Evolutionary conservation across 2,113 vertebrate species (phyloP), one percentile per base, ranked within the genome.

Genomic region (Stercorarius parasiticus): DNA sequence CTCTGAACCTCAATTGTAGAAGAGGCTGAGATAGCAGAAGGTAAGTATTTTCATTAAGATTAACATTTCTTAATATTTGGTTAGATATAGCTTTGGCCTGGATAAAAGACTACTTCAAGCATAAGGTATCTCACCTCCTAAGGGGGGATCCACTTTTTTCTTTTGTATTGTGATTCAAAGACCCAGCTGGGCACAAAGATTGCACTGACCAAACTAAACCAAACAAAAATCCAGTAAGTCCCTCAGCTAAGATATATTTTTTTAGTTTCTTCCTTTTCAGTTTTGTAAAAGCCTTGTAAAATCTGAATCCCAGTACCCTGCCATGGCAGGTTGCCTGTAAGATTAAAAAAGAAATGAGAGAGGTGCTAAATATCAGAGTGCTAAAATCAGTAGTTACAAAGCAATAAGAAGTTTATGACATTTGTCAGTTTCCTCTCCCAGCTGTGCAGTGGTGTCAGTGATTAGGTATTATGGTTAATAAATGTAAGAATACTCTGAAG

Each of bases 391-490:
- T 62, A 55, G 25, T 58, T 73, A 29, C 5, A 2, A 83, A 87
- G 43, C 11, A 36, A 65, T 55, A 53, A 71, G 83, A 92, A 14
- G 4, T 71, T 65, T 95, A 88, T 88, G 53, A 88, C 36, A 53
- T 93, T 73, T 96, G 64, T 93, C 76, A 95, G 92, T 76, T 91
- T 61, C 29, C 78, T 64, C 14, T 86, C 30, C 59, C 42, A 71
- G 20, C 47, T 90, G 82, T 96, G 87, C 56, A 86, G 79, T 91
- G 73, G 36, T 88, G 67, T 86, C 65, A 71, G 27, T 79, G 20
- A 59, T 73, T 80, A 86, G 55, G 84, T 70, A 32, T n/a, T 83
- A 88, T 78, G 56, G 43, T 36, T 97, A 97, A 95, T 86, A 94
- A 93, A 71, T 87, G 17, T 69, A 96, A 64, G 30, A 82, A 49